Conservation (phyloP, 2,113 vertebrate species). For the Myodes glareolus region DNA sequence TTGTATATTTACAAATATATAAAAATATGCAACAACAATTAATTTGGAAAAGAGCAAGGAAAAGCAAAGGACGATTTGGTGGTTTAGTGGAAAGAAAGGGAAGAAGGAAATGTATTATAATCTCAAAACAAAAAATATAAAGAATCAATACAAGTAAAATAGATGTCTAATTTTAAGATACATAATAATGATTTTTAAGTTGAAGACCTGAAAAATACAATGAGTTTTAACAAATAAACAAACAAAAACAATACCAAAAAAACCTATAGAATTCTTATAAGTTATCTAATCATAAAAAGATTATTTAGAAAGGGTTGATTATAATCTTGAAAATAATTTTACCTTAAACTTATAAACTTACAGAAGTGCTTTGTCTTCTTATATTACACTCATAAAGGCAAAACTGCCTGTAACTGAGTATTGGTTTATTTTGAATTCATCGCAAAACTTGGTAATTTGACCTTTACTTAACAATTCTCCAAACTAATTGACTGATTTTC, state of each 20-base stretch:
- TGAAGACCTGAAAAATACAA: neutral
- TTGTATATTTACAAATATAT: neutral
- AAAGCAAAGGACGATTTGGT: no score
- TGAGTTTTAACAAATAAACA: neutral
- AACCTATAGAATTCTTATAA: slow-evolving; percentile 2
- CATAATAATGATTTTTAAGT: neutral
- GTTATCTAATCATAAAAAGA: slow-evolving; percentile 16
- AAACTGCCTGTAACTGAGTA: slow-evolving; percentile 55
- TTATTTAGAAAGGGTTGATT: neutral
- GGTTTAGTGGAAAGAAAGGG: neutral
- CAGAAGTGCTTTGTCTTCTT: neutral
- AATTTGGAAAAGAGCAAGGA: neutral
- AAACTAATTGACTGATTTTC: neutral
- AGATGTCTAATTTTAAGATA: neutral
- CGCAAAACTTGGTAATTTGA: neutral
- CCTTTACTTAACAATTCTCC: neutral
- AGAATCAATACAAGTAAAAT: neutral
- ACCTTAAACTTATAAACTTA: slow-evolving; percentile 38
- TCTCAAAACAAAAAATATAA: neutral
- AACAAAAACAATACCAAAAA: neutral
- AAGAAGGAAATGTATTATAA: neutral
- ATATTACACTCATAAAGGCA: slow-evolving; percentile 22
- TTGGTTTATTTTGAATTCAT: slow-evolving; percentile 37
- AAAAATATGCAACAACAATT: neutral
- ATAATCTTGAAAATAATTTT: slow-evolving; percentile 1